phyloP scores from a whole-genome alignment of 2,888 invertebrate species.

The Ormyrus labotus region DNA sequence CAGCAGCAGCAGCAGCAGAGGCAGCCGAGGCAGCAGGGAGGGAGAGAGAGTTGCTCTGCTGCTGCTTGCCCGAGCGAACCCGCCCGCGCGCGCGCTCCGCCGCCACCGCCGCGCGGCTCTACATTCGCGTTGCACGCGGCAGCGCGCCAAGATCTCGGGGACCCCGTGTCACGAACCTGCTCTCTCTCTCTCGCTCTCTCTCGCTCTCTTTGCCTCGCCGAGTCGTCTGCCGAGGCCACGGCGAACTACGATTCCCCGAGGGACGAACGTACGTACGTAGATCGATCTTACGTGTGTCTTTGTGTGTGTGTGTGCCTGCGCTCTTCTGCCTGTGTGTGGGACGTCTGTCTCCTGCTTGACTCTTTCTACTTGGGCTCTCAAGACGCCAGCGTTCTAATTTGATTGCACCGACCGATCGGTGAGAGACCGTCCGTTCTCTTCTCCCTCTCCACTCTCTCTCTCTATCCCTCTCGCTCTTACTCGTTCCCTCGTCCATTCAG shows the following conservation, averaged over 20 bases:
- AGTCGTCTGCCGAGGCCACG: too few relatives aligned
- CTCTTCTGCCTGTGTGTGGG: too few relatives aligned
- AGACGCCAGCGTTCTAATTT: constrained; percentile 39
- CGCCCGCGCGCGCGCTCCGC: constrained; percentile 28
- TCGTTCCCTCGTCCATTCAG: constrained; percentile 32
- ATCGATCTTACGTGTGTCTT: background rate
- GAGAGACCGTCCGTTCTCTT: constrained; percentile 6
- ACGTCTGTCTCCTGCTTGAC: constrained; percentile 40
- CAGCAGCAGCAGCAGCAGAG: constrained; percentile 4
- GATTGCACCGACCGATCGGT: constrained; percentile 29
- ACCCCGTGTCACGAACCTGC: background rate
- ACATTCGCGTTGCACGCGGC: constrained; percentile 55
- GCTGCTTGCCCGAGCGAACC: background rate
- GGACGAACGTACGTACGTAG: constrained; percentile 26
- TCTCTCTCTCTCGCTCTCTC: background rate
- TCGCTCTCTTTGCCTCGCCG: too few relatives aligned
- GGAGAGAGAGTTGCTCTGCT: background rate
- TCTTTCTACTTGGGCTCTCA: constrained; percentile 45
- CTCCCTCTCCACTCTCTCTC: constrained; percentile 27
- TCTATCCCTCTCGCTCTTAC: constrained; percentile 22
- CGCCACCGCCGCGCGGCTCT: constrained; percentile 42
- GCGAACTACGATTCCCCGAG: background rate
- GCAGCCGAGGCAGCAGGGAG: background rate
- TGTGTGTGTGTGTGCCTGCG: background rate
- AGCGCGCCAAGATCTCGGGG: constrained; percentile 49